Percentiles rank a stretch among this genome's conserved stretches.
phyloP scores from a whole-genome alignment of 2,888 invertebrate species.

The Oscheius sp. region DNA sequence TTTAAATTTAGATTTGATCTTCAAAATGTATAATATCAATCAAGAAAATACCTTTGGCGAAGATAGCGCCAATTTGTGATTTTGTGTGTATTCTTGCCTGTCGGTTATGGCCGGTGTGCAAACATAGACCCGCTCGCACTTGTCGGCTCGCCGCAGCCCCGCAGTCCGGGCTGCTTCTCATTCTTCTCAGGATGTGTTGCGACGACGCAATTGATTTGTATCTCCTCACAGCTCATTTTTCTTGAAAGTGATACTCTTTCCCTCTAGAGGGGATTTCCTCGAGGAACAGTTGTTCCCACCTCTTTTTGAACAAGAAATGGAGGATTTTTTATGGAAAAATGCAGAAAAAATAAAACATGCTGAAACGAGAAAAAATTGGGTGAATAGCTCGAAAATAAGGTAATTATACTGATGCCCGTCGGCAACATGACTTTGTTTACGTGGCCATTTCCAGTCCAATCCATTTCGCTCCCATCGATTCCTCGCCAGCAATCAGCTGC shows the following conservation, averaged over 20 bases:
- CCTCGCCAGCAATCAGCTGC: conserved; percentile 22
- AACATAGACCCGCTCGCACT: conserved; percentile 31
- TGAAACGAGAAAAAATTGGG: too few relatives aligned
- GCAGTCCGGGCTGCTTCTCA: conserved; percentile 3
- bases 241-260: neutral
- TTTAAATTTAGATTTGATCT: neutral
- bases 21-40: neutral
- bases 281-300: too few relatives aligned
- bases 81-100: conserved; percentile 30
- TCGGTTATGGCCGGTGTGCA: conserved; percentile 33
- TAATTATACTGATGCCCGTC: too few relatives aligned
- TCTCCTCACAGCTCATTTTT: neutral
- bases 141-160: conserved; percentile 28
- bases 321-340: too few relatives aligned
- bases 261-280: too few relatives aligned
- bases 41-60: neutral
- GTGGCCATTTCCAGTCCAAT: conserved; percentile 14
- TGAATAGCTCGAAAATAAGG: too few relatives aligned
- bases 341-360: too few relatives aligned
- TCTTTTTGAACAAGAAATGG: too few relatives aligned
- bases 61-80: conserved; percentile 26
- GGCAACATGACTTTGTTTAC: neutral
- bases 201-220: conserved; percentile 1
- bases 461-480: conserved; percentile 25
- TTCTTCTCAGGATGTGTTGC: conserved; percentile 18